phyloP scores from a whole-genome alignment of 2,113 vertebrate genomes.

The Grammomys dolichurus region DNA sequence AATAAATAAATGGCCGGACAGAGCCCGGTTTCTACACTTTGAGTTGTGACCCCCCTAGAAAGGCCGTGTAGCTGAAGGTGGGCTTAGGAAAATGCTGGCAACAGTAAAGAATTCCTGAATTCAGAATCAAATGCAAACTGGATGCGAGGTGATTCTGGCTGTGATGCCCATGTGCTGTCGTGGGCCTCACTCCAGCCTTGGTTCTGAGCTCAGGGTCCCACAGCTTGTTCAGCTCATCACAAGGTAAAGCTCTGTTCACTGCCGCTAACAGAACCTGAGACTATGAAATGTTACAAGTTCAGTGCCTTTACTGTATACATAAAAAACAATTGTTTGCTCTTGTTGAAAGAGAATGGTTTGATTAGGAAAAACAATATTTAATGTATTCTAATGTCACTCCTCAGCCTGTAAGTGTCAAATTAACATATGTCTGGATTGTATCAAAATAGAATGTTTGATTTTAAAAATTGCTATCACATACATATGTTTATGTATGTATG shows the following conservation, averaged over 20 bases:
- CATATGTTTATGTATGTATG: too few relatives aligned
- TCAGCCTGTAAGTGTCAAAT: not conserved
- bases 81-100: not conserved
- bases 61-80: not conserved
- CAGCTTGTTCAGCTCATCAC: too few relatives aligned
- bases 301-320: not conserved
- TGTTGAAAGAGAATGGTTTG: not conserved
- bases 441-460: not conserved
- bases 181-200: too few relatives aligned
- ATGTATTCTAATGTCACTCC: not conserved
- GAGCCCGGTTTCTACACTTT: not conserved
- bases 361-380: not conserved
- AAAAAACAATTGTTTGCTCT: not conserved
- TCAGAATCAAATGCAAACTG: not conserved
- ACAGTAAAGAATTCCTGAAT: not conserved
- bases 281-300: not conserved
- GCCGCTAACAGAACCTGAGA: not conserved
- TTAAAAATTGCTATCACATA: not conserved
- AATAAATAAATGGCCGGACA: not conserved
- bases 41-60: not conserved
- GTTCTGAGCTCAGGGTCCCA: not conserved
- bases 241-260: rapidly evolving
- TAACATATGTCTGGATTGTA: not conserved
- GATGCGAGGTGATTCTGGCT: not conserved
- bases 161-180: rapidly evolving